Evolutionary conservation across 2,888 invertebrate genomes (phyloP).

Genomic region (Prenolepis imparis): DNA sequence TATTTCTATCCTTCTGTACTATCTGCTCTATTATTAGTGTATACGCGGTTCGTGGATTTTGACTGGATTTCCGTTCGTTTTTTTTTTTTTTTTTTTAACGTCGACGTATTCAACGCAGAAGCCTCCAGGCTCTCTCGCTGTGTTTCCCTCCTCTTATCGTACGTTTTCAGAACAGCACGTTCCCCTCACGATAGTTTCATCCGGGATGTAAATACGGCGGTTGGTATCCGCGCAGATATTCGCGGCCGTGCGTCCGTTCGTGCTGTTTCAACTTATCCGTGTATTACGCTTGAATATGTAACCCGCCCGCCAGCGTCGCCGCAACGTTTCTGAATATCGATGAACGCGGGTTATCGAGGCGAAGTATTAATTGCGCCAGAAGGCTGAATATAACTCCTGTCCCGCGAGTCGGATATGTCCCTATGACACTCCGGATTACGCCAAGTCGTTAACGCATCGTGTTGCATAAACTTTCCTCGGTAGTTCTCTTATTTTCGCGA

Average conservation of each 20-base stretch:
- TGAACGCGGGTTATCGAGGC: not conserved
- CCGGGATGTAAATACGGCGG: constrained; percentile 28
- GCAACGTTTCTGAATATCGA: constrained; percentile 17
- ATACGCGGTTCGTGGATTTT: constrained; percentile 59
- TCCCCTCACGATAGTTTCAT: constrained; percentile 48
- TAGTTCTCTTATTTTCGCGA: not conserved
- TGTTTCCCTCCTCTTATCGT: constrained; percentile 28
- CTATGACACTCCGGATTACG: not conserved
- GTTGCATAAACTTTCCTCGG: not conserved
- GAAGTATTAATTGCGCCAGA: not conserved
- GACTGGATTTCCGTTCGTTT: constrained; percentile 75
- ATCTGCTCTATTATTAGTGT: constrained; percentile 78
- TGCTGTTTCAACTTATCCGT: constrained; percentile 3
- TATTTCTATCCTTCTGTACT: constrained; percentile 75
- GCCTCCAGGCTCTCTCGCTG: constrained; percentile 26
- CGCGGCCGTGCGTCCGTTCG: constrained; percentile 3
- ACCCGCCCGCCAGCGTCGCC: not conserved
- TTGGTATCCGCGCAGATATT: constrained; percentile 20
- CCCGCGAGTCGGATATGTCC: not conserved
- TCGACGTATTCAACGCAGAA: constrained; percentile 44
- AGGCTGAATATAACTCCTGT: not conserved
- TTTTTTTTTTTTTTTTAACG: constrained; percentile 67
- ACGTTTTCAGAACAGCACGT: constrained; percentile 58
- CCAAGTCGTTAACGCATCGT: not conserved
- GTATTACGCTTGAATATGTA: constrained; percentile 9